Evolutionary conservation across 2,888 invertebrate species (phyloP).

Genomic region (Chaitophorus viminalis): DNA sequence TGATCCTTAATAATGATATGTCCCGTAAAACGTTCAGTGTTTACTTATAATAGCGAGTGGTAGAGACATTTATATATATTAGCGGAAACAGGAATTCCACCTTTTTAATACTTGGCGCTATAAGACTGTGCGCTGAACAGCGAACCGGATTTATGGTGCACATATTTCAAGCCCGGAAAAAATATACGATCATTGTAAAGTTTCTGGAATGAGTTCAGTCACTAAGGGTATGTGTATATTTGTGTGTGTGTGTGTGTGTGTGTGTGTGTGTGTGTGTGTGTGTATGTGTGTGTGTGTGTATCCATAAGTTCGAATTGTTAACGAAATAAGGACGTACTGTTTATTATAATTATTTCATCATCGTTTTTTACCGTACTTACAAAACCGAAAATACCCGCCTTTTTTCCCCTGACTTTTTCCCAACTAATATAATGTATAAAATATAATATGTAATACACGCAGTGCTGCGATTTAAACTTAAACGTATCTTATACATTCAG

Average conservation of each 20-base stretch:
- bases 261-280: background rate
- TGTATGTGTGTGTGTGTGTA: no score
- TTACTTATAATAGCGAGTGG: background rate
- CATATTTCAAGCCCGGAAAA: conserved; percentile 5
- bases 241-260: background rate
- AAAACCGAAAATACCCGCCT: no score
- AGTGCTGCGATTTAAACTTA: no score
- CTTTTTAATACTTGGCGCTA: conserved; percentile 50
- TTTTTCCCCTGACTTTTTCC: no score
- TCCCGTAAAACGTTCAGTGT: background rate
- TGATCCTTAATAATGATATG: background rate
- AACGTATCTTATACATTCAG: background rate
- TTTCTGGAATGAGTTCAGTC: conserved; percentile 8
- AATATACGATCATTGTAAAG: conserved; percentile 19
- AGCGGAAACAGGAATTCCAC: conserved; percentile 49
- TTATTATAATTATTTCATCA: no score
- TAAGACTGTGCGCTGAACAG: background rate
- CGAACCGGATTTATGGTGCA: conserved; percentile 38
- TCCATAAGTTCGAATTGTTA: no score
- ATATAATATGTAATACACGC: background rate
- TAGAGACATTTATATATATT: background rate
- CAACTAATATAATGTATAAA: no score
- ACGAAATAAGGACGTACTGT: no score
- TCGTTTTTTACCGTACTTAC: no score
- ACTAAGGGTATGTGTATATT: background rate